Evolutionary conservation across 2,888 invertebrate genomes (phyloP).

Genomic region (Ceraclea dissimilis): DNA sequence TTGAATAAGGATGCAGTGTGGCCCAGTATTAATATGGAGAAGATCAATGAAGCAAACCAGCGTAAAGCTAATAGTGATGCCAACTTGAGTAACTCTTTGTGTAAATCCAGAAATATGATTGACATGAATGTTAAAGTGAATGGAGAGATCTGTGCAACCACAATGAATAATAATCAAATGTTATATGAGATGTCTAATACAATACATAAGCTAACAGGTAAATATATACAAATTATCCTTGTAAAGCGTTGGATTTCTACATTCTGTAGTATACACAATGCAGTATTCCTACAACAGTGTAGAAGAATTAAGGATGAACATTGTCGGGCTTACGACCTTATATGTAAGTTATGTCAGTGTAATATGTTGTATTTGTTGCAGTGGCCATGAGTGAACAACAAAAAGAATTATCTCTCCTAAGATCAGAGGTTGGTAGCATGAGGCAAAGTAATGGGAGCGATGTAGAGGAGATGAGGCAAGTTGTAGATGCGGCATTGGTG

Average conservation of each 20-base stretch:
- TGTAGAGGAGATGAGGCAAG: slow-evolving; percentile 28
- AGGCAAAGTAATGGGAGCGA: slow-evolving; percentile 16
- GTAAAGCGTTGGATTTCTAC: neutral
- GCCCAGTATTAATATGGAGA: slow-evolving; percentile 44
- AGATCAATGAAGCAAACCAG: slow-evolving; percentile 41
- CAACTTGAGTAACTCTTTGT: slow-evolving; percentile 37
- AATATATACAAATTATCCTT: slow-evolving; percentile 3
- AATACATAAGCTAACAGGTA: slow-evolving; percentile 11
- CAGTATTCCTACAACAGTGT: too few species aligned
- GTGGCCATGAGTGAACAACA: slow-evolving; percentile 44
- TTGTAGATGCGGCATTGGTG: slow-evolving; percentile 33
- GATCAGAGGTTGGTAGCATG: slow-evolving; percentile 33
- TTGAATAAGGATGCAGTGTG: slow-evolving; percentile 36
- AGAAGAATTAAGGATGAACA: too few species aligned
- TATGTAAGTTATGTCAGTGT: neutral
- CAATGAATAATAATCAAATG: slow-evolving; percentile 2
- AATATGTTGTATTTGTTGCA: slow-evolving; percentile 27
- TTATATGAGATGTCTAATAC: slow-evolving; percentile 3
- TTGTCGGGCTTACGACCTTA: too few species aligned
- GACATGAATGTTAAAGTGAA: slow-evolving; percentile 22
- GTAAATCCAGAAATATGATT: slow-evolving; percentile 29
- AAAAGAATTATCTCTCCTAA: slow-evolving; percentile 41
- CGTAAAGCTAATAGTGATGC: slow-evolving; percentile 40
- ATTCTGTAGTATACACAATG: too few species aligned
- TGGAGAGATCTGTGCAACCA: slow-evolving; percentile 1